Conservation (phyloP, 1,140 invertebrate species). For the Pteromalus puparum region DNA sequence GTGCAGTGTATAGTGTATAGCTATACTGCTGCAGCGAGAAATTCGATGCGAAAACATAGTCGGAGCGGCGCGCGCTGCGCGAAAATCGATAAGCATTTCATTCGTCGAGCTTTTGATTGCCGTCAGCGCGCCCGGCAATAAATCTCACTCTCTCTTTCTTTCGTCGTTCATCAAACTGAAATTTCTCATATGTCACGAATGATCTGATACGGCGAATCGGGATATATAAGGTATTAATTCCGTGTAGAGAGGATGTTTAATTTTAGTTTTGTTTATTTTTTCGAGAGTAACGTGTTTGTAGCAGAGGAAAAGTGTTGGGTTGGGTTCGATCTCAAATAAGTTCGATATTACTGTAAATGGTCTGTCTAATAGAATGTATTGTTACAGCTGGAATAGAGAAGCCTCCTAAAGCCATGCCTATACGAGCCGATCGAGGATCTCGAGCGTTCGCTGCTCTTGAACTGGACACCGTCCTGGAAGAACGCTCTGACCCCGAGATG, state of each 20-base stretch:
- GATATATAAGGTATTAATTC: too few species aligned
- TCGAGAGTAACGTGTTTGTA: too few species aligned
- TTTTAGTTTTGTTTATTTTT: too few species aligned
- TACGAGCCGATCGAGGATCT: constrained; percentile 79
- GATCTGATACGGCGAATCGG: background rate
- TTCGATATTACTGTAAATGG: too few species aligned
- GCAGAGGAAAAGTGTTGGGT: too few species aligned
- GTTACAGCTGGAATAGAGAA: constrained; percentile 73
- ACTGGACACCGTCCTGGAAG: constrained; percentile 88
- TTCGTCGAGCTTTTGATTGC: background rate
- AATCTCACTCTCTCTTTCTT: background rate
- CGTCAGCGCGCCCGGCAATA: background rate
- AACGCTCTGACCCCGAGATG: constrained; percentile 85
- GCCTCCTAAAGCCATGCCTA: constrained; percentile 79
- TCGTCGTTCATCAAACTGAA: background rate
- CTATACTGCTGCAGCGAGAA: too few species aligned
- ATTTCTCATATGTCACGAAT: background rate
- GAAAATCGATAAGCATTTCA: background rate
- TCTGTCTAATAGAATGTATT: background rate
- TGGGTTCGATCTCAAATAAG: too few species aligned
- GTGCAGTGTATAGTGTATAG: too few species aligned
- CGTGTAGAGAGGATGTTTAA: too few species aligned
- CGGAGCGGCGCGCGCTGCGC: background rate
- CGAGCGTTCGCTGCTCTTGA: constrained; percentile 83
- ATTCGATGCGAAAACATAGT: too few species aligned